These are phyloP conservation scores for Hippocampus abdominalis DNA, from an alignment of 2,113 vertebrate species.

Conservation along the genomic window DNA sequence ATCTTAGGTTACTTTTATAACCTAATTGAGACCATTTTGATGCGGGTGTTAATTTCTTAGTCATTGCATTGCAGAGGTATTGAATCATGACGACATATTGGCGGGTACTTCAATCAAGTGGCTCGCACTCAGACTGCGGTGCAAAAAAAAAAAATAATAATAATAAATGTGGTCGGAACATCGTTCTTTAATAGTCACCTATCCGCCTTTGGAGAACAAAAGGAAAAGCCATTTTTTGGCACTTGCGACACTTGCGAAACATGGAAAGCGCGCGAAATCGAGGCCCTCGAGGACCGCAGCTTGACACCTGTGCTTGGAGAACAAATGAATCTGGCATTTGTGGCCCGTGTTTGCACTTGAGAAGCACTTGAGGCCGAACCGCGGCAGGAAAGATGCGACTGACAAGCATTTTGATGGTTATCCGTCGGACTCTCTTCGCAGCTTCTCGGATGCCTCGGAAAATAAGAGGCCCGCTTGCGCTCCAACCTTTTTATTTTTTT, in stretches of 20 bases:
- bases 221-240: neutral
- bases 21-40: too few relatives aligned
- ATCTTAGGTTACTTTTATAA: too few relatives aligned
- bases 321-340: slow-evolving; percentile 1
- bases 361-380: slow-evolving; percentile 8
- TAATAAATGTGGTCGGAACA: too few relatives aligned
- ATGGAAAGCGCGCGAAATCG: too few relatives aligned
- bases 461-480: neutral
- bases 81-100: too few relatives aligned
- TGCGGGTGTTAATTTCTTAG: too few relatives aligned
- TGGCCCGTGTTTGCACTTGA: slow-evolving; percentile 9
- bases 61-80: too few relatives aligned
- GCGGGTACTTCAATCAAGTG: too few relatives aligned
- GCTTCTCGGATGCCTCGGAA: slow-evolving; percentile 12
- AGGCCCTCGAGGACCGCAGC: too few relatives aligned
- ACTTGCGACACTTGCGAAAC: neutral
- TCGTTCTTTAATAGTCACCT: neutral
- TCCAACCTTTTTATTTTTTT: too few relatives aligned
- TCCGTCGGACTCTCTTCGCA: neutral
- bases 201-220: neutral
- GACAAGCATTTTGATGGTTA: slow-evolving; percentile 35
- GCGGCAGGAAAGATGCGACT: slow-evolving; percentile 17
- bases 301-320: neutral
- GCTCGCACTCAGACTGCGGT: too few relatives aligned
- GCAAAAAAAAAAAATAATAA: too few relatives aligned